Evolutionary conservation across 2,797 vertebrate genomes (phyloP).

Genomic region (Gallinago solitaria): DNA sequence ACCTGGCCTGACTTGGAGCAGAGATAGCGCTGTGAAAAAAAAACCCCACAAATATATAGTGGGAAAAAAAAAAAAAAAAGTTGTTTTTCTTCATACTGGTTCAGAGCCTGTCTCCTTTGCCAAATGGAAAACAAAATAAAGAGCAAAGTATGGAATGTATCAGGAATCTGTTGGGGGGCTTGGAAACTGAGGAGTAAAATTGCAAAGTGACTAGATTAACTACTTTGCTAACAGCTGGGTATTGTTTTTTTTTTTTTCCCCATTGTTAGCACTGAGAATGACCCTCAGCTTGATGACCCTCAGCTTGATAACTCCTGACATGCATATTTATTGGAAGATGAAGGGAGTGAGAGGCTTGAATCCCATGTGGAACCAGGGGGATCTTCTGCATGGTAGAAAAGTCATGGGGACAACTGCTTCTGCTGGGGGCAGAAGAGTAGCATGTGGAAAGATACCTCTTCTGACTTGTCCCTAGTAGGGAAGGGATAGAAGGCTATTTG

Average conservation of each 20-base stretch:
- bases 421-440: background rate
- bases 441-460: background rate
- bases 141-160: constrained; percentile 17
- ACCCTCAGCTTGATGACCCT: background rate
- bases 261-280: constrained; percentile 4
- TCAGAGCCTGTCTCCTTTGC: constrained; percentile 11
- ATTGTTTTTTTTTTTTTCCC: background rate
- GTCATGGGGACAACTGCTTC: background rate
- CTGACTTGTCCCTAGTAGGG: background rate
- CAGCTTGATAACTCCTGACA: background rate
- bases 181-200: background rate
- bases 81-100: constrained; percentile 56
- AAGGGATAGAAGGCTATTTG: background rate
- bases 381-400: background rate
- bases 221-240: background rate
- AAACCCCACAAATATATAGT: background rate
- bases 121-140: constrained; percentile 68
- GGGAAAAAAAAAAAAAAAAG: background rate
- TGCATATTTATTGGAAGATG: background rate
- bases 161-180: constrained; percentile 12
- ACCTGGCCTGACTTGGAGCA: constrained; percentile 72
- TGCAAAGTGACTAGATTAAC: background rate
- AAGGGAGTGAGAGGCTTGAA: background rate
- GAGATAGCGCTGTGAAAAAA: constrained; percentile 2
- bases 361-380: background rate